Conservation (phyloP, 2,113 vertebrate species). For the Synchiropus splendidus region DNA sequence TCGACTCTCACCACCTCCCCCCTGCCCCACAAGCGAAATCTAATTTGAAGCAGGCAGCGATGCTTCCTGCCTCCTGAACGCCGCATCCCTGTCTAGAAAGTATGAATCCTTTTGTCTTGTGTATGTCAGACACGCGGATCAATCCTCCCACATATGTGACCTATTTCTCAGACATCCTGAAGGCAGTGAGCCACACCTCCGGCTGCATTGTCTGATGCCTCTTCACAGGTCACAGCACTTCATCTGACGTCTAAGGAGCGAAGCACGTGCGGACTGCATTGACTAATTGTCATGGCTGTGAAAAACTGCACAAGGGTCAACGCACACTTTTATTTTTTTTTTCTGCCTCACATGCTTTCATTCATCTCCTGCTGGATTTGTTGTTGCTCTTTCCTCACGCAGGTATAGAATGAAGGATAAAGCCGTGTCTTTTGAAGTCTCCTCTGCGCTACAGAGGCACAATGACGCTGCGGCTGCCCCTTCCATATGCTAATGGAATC, state of each 20-base stretch:
- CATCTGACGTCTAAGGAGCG: constrained; percentile 14
- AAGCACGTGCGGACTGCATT: constrained; percentile 22
- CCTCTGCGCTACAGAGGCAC: neutral
- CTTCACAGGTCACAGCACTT: constrained; percentile 34
- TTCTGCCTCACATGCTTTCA: no score
- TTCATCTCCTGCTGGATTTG: constrained; percentile 2
- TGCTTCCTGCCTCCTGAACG: constrained; percentile 28
- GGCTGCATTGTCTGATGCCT: constrained; percentile 36
- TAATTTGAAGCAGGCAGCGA: constrained; percentile 44
- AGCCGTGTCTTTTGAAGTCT: neutral
- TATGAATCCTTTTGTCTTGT: constrained; percentile 35
- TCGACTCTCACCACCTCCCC: constrained; percentile 23
- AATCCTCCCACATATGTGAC: constrained; percentile 39
- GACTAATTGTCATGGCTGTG: constrained; percentile 20
- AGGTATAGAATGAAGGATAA: neutral
- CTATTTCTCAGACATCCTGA: constrained; percentile 51
- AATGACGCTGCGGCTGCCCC: neutral
- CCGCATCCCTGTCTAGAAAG: constrained; percentile 13
- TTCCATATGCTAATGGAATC: constrained; percentile 9
- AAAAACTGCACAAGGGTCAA: constrained; percentile 34
- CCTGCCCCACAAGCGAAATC: constrained; percentile 29
- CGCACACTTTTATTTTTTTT: constrained; percentile 19
- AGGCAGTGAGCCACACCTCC: constrained; percentile 46
- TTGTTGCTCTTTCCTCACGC: neutral
- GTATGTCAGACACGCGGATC: constrained; percentile 30